Base-by-base conservation (phyloP, 2,113 vertebrate genomes). In the Cathartes aura region DNA sequence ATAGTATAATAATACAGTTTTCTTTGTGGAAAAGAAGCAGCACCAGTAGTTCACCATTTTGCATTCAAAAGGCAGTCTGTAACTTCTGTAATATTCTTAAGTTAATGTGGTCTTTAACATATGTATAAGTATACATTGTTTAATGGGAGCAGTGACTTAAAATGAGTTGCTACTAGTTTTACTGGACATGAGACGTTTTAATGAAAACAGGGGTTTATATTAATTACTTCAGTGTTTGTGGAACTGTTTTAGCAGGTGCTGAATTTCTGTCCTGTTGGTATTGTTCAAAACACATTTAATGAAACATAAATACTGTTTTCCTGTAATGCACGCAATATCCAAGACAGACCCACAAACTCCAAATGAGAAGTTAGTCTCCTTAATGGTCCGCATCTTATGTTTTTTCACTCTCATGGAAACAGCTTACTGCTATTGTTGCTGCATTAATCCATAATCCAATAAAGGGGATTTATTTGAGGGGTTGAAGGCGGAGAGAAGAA, bases 361-460 rank as follows among this genome's bases (percentile, higher is more conserved):
- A 64, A 72, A 56, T 23, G n/a, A 76, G 55, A 87, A 93, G 60
- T 79, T 82, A 27, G 36, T 72, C 40, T 64, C 43, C 78, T 87
- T 94, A 68, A 70, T 87, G 34, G 30, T 93, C 62, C 36, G 29
- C 90, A 50, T 93, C 83, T 87, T 79, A 32, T 2, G 59, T 92
- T 94, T 94, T 87, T 89, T 96, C 70, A 68, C 58, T 80, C 73
- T 94, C 62, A 53, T 45, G 82, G 84, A 85, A 97, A 92, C 62
- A 70, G 85, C 62, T 95, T 94, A 88, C 87, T 91, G 93, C 90
- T 96, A 76, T 93, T 95, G 90, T 94, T 95, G 90, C 74, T 66
- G 66, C 92, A 73, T 90, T 96, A 97, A 97, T 96, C 97, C 93
- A 26, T 97, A 96, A 97, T 97, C 95, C 96, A 96, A 93, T 97